Evolutionary conservation across 2,113 vertebrate genomes (phyloP).

Genomic region (Holacanthus passer): DNA sequence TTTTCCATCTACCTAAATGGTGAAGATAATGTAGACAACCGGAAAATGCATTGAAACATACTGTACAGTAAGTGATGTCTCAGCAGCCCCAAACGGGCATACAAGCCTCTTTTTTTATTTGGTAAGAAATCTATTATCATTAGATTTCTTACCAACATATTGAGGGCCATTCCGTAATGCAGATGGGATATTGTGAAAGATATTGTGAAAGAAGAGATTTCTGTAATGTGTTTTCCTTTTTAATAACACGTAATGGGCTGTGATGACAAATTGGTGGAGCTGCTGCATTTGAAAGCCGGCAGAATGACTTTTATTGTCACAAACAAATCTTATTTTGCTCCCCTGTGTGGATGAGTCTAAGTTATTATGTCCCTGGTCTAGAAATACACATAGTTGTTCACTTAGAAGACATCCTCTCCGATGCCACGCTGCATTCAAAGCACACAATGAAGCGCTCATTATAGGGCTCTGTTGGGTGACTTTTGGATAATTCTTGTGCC

Average conservation of each 20-base stretch:
- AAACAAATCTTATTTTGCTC: conserved; percentile 48
- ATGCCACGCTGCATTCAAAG: conserved; percentile 37
- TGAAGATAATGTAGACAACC: conserved; percentile 40
- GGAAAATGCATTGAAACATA: conserved; percentile 52
- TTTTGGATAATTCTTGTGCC: conserved; percentile 38
- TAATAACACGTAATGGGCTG: conserved; percentile 48
- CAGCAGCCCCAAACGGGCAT: conserved; percentile 24
- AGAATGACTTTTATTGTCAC: conserved; percentile 49
- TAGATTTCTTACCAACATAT: conserved; percentile 32
- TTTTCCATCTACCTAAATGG: conserved; percentile 51
- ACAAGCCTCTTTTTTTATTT: too few species aligned
- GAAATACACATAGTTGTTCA: conserved; percentile 33
- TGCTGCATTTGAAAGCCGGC: conserved; percentile 36
- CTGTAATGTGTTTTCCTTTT: conserved; percentile 36
- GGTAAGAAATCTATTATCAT: too few species aligned
- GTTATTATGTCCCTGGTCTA: conserved; percentile 23
- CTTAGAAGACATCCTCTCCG: conserved; percentile 30
- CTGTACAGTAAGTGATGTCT: conserved; percentile 52
- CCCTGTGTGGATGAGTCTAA: conserved; percentile 30
- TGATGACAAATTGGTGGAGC: conserved; percentile 52
- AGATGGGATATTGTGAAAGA: conserved; percentile 27
- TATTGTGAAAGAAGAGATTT: conserved; percentile 46
- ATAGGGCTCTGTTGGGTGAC: conserved; percentile 35
- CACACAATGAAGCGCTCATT: conserved; percentile 42
- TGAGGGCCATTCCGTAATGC: conserved; percentile 38